Base-by-base conservation (phyloP, 2,113 vertebrate genomes). In the Erythrocercus mccallii region DNA sequence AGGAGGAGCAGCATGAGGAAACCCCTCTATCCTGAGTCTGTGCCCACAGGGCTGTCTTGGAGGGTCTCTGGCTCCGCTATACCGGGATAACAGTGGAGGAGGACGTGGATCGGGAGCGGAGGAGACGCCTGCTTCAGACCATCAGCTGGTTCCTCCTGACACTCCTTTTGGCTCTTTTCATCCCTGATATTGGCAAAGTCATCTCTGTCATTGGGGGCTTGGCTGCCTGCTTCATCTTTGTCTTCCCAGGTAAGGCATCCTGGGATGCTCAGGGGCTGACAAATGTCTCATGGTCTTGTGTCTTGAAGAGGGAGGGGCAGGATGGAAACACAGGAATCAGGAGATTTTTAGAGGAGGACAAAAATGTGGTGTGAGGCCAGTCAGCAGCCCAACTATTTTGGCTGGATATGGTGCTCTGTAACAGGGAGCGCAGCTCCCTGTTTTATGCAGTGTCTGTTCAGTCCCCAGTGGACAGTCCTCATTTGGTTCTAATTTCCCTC, bases 21-120 rank as follows among this genome's bases (percentile, higher is more conserved):
- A 24, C 10, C 47, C 19, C 28, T 35, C 58, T 53, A 9, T 33
- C 48, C 44, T 51, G 35, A 12, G 1, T 90, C 27, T 81, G 37
- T 87, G 35, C 50, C 37, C 27, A 1, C 98, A 99, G 99, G 98
- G 98, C 99, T 0, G 99, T 99, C 44, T 85, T 99, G 10, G 99
- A 99, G 88, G 99, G 99, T 27, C 98, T 99, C 33, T 99, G 99
- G 99, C 98, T 99, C 94, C 99, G 99, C 73, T 99, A 98, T 95
- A 98, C 98, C 0, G 99, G 99, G 6, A 97, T 98, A 93, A 98
- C 98, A 0, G 98, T 99, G 95, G 99, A 99, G 83, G 98, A 99
- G 57, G 99, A 99, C 0, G 98, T 99, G 56, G 97, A 96, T 4
- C 98, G 98, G 30, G 99, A 99, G 91, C 97, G 91, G 65, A 98